phyloP scores from a whole-genome alignment of 2,797 vertebrate genomes.

The Hydrolagus colliei region DNA sequence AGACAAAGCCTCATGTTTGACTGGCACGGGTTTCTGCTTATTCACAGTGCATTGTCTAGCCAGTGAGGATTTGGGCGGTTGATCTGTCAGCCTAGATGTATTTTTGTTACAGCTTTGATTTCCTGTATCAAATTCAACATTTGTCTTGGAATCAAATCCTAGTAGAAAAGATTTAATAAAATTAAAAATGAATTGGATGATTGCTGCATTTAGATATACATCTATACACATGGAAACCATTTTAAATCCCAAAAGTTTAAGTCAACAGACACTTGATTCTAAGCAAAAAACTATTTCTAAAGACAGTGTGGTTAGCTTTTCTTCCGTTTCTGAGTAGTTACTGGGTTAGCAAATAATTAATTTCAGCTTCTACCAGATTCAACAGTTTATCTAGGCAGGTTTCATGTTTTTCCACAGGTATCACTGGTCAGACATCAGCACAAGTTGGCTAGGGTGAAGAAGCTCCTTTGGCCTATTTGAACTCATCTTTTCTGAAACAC shows the following conservation, averaged over 20 bases:
- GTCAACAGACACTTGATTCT: background rate
- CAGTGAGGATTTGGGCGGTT: background rate
- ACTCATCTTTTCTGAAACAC: no score
- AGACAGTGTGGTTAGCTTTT: background rate
- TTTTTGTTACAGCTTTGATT: background rate
- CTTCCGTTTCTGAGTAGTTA: no score
- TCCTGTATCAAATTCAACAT: background rate
- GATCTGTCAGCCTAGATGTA: background rate
- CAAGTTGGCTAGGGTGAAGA: no score
- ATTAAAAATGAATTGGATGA: background rate
- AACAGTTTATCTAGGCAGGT: no score
- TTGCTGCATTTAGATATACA: background rate
- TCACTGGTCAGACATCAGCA: no score
- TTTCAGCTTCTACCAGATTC: no score
- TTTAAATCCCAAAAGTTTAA: background rate
- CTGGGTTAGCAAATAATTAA: no score
- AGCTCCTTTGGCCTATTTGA: no score
- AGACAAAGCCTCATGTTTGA: conserved; percentile 28
- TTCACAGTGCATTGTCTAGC: background rate
- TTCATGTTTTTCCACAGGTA: no score
- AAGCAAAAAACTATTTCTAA: background rate
- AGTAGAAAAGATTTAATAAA: background rate
- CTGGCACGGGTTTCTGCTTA: conserved; percentile 31
- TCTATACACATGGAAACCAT: background rate
- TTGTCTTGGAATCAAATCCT: conserved; percentile 19